Evolutionary conservation across 2,888 invertebrate genomes (phyloP).

Genomic region (Ferrisia virgata): DNA sequence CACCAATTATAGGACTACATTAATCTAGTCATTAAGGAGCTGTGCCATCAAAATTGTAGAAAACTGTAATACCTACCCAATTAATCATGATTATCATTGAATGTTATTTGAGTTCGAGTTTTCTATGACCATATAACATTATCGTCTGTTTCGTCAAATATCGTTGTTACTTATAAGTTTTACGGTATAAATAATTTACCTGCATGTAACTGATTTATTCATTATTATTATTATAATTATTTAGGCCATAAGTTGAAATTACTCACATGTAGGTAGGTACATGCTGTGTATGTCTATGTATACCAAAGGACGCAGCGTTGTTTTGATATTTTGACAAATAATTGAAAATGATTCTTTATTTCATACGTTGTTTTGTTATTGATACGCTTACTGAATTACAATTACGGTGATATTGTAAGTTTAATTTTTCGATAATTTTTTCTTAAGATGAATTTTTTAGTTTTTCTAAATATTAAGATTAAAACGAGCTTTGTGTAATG

Average conservation of each 20-base stretch:
- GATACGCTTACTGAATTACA: background rate
- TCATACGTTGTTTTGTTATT: background rate
- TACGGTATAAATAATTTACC: no score
- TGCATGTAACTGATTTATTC: no score
- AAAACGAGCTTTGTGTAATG: background rate
- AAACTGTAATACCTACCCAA: background rate
- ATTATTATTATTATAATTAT: no score
- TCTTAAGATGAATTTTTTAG: background rate
- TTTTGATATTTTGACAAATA: background rate
- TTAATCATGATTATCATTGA: background rate
- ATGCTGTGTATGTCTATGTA: background rate
- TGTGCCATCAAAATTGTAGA: conserved; percentile 38
- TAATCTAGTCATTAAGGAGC: conserved; percentile 45
- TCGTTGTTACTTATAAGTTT: no score
- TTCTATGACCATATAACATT: background rate
- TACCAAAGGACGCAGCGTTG: background rate
- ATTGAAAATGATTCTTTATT: background rate
- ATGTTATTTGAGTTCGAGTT: background rate
- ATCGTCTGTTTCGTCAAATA: background rate
- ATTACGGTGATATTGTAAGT: background rate
- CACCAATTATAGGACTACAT: conserved; percentile 36
- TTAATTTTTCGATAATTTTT: background rate
- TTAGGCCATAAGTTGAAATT: background rate
- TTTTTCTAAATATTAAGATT: background rate
- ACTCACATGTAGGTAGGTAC: background rate